Percentiles rank a stretch among this genome's conserved stretches.
Evolutionary conservation across 2,888 invertebrate genomes (phyloP).

Genomic region (Drosophila anomalata): DNA sequence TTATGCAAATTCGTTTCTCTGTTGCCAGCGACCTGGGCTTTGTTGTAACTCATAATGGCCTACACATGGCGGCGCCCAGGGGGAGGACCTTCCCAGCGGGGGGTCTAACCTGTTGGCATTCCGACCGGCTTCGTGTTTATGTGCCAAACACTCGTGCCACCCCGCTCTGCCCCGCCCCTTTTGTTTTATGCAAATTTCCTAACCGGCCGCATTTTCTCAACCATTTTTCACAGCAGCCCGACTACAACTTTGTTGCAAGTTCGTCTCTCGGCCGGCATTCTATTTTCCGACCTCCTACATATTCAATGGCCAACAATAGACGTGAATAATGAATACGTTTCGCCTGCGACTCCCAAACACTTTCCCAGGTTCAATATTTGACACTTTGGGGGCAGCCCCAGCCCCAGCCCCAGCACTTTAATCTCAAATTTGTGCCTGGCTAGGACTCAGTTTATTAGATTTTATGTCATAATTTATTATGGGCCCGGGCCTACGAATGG

Average conservation of each 20-base stretch:
- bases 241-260: constrained; percentile 62
- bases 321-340: constrained; percentile 68
- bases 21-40: constrained; percentile 68
- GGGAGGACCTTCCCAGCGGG: constrained; percentile 10
- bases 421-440: constrained; percentile 38
- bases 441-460: constrained; percentile 58
- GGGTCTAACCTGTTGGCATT: constrained; percentile 71
- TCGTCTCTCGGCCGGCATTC: constrained; percentile 22
- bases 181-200: constrained; percentile 65
- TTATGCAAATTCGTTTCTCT: constrained; percentile 75
- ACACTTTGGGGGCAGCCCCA: constrained; percentile 46
- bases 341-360: constrained; percentile 25
- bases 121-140: constrained; percentile 65
- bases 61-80: constrained; percentile 29
- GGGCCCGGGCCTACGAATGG: constrained; percentile 35
- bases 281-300: constrained; percentile 49
- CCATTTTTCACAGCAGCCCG: constrained; percentile 60
- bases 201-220: constrained; percentile 70
- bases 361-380: constrained; percentile 53
- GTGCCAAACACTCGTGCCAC: constrained; percentile 61
- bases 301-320: constrained; percentile 69
- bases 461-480: constrained; percentile 73
- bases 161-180: constrained; percentile 9
- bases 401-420: constrained; percentile 29
- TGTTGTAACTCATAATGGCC: constrained; percentile 70